A percentile compares a stretch with the other conserved stretches of the same genome.
phyloP scores from a whole-genome alignment of 2,797 vertebrate genomes.

The Enteromius unitaeniatus region DNA sequence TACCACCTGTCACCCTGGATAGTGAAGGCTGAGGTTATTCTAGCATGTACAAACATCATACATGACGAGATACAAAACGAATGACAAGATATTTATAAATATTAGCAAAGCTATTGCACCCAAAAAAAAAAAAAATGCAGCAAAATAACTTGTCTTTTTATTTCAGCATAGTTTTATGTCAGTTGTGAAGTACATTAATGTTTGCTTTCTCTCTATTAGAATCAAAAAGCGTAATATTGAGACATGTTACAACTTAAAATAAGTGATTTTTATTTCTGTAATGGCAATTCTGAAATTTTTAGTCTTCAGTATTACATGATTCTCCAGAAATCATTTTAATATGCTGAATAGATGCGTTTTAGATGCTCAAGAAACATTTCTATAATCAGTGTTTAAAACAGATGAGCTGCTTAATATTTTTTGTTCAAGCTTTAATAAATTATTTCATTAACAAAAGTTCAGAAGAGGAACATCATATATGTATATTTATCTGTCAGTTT shows the following conservation, averaged over 20 bases:
- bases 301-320: not conserved
- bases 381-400: not conserved
- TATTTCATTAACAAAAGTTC: not conserved
- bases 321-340: not conserved
- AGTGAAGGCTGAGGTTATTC: constrained; percentile 20
- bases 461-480: not conserved
- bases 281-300: not conserved
- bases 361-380: not conserved
- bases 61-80: constrained; percentile 1
- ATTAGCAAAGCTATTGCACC: not conserved
- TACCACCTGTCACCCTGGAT: constrained; percentile 47
- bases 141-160: not conserved
- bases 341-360: not conserved
- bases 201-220: not conserved
- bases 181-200: not conserved
- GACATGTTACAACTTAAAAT: not conserved
- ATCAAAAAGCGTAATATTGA: not conserved
- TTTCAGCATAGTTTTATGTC: not conserved
- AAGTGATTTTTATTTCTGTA: not conserved
- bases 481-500: not conserved
- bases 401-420: not conserved
- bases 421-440: not conserved
- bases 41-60: constrained; percentile 2
- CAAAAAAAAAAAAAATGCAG: not conserved
- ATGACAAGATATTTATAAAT: not conserved